Evolutionary conservation across 2,888 invertebrate species (phyloP), one percentile per base, ranked within the genome.

Genomic region (Celastrina argiolus): DNA sequence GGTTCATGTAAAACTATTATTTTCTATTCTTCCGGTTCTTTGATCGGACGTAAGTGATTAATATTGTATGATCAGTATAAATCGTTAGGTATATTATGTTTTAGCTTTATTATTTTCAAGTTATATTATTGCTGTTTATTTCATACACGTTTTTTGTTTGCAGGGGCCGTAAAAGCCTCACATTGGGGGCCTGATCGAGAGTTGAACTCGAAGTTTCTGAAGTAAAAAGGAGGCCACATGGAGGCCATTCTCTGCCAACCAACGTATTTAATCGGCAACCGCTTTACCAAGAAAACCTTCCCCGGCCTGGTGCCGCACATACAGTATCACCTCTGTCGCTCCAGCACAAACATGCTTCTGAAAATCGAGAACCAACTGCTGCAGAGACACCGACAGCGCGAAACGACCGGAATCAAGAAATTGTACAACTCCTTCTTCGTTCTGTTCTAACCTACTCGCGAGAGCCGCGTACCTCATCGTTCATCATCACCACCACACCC

Each of bases 381-480:
- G 69, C 95, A 96, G 84, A 95, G 95, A 82, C 96, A 96, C 83
- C 94, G 96, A 79, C 96, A 96, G 86, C 92, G 96, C 81, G 96
- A 96, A 86, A 95, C 96, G 31, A 96, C 96, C 63, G 96, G 96
- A 70, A 96, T 96, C 80, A 96, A 96, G 89, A 96, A 96, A 87
- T 91, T 96, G 82, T 96, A 96, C 92, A 96, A 96, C 90, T 96
- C 96, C 70, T 96, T 96, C 91, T 96, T 96, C 85, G 96, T 96
- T 74, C 93, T 96, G 85, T 96, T 96, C 90, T 96, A 96, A 96
- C 91, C 80, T 78, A 71, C 36, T 74, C 68, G 68, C 65, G 14
- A 10, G n/a, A 42, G 66, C 68, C 63, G 69, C 16, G 12, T 36
- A 36, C 67, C 72, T 70, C 75, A 74, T 71, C 72, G 68, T 71